Conservation (phyloP, 2,113 vertebrate species). For the Glaucidium brasilianum region DNA sequence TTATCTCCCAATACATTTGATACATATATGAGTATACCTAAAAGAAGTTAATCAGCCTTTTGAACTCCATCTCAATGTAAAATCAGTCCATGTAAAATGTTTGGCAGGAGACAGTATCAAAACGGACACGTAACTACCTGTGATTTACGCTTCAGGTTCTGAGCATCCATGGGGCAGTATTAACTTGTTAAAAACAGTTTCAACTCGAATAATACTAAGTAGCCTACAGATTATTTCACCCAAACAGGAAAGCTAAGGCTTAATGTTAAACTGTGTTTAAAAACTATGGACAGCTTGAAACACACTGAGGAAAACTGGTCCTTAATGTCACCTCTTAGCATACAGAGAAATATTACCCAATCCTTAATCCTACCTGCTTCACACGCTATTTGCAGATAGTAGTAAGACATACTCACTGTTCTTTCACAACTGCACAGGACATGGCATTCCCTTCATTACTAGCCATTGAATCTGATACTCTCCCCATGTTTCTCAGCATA, state of each 20-base stretch:
- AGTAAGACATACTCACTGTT: neutral
- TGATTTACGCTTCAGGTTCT: neutral
- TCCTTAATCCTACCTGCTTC: neutral
- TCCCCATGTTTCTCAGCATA: neutral
- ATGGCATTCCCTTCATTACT: neutral
- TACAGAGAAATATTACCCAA: neutral
- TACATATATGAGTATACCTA: neutral
- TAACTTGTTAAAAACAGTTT: neutral
- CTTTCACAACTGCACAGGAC: neutral
- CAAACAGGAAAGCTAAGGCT: neutral
- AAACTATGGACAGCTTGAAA: neutral
- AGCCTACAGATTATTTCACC: neutral
- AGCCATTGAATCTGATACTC: neutral
- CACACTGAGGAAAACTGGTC: neutral
- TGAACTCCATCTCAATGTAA: neutral
- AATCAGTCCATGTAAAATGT: neutral
- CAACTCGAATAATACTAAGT: neutral
- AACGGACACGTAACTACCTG: neutral
- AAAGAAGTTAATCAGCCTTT: neutral
- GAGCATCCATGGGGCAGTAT: neutral
- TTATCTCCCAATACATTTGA: neutral
- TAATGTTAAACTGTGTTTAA: neutral
- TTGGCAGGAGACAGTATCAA: neutral
- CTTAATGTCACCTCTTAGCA: neutral
- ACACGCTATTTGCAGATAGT: neutral